Evolutionary conservation across 2,888 invertebrate genomes (phyloP), one percentile per base, ranked within the genome.

Genomic region (Luperina testacea): DNA sequence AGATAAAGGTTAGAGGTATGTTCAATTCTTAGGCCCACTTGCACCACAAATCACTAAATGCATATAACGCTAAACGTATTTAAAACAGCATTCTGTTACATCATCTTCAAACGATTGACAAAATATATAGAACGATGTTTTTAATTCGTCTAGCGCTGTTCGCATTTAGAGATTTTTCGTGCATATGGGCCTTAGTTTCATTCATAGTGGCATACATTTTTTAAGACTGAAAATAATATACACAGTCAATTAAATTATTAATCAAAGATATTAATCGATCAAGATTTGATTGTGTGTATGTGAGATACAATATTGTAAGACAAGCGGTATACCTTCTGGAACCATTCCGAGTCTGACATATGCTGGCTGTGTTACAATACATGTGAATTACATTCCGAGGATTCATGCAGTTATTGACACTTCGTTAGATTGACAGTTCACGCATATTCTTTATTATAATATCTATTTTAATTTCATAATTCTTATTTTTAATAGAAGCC

Each of bases 281-380:
- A 45, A 24, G 13, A 8, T 48, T 38, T 27, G 1, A 17, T 59
- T 17, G 27, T 53, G 32, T 8, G 9, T 9, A 51, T 59, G 2
- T 27, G 45, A 64, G 24, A 11, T 42, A 51, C n/a, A 32, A 57
- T 53, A 81, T 59, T 81, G 48, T 32, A 51, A 6, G 20, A n/a
- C 38, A 61, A 75, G 59, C 59, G 1, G 20, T 72, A 72, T 65
- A 77, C 77, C 48, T 77, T 65, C 38, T 53, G 6, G 27, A 64
- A 48, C 45, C 8, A 71, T n/a, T 78, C 57, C 70, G 7, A 15
- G 38, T 27, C 15, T 42, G 3, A 42, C 24, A 48, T 53, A 69
- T 8, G 57, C 73, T 61, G 77, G 77, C 82, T 77, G 63, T 80
- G n/a, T 70, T 65, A 70, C 64, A 82, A 77, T 53, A 71, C 64